These are phyloP conservation scores for Odontocolon sp. DNA, from an alignment of 2,888 invertebrate species.

Conservation along the genomic window DNA sequence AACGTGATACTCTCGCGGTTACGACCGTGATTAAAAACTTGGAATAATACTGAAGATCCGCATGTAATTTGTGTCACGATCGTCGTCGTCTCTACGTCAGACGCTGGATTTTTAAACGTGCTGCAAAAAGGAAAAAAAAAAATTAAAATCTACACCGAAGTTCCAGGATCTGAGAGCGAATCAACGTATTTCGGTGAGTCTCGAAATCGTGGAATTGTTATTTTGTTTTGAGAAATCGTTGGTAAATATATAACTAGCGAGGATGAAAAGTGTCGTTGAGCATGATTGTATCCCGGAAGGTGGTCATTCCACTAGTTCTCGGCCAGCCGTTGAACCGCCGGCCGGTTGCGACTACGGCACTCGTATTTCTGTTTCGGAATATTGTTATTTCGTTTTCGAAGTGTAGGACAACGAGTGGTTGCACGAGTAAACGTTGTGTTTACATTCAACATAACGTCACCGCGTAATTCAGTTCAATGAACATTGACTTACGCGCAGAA, in stretches of 20 bases:
- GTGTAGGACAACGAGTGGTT: not conserved
- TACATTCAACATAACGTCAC: not conserved
- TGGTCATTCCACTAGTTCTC: too few species aligned
- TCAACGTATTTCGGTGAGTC: constrained; percentile 43
- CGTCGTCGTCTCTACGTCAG: not conserved
- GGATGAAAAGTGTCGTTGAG: too few species aligned
- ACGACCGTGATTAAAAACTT: constrained; percentile 13
- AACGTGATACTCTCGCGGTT: not conserved
- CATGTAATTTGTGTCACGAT: not conserved
- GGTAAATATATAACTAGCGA: too few species aligned
- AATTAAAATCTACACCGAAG: not conserved
- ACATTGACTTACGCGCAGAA: too few species aligned
- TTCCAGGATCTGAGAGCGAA: not conserved
- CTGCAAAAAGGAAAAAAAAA: not conserved
- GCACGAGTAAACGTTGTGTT: constrained; percentile 1
- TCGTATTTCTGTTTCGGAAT: not conserved
- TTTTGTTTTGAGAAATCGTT: not conserved
- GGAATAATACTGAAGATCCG: not conserved
- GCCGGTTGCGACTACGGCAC: not conserved
- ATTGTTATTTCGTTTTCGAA: not conserved
- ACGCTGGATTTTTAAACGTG: constrained; percentile 14
- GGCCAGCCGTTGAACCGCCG: too few species aligned
- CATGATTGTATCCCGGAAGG: too few species aligned
- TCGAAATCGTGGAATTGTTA: not conserved
- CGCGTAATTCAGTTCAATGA: too few species aligned